Conservation (phyloP, 2,113 vertebrate genomes). For the Garra rufa region DNA sequence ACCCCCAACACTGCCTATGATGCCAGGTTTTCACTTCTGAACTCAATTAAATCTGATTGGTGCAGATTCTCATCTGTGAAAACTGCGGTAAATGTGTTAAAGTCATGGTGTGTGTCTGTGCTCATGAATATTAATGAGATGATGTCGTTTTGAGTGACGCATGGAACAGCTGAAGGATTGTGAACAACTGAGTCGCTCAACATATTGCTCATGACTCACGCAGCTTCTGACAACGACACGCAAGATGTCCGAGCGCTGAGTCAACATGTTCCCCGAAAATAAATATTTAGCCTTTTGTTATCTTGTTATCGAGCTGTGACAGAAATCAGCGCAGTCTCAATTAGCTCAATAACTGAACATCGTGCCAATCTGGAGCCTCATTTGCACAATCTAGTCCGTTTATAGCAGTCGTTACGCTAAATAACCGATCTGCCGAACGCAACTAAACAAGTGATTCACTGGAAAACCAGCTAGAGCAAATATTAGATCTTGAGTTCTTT, state of each 20-base stretch:
- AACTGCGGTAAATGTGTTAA: neutral
- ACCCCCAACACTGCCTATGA: no score
- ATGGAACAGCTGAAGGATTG: neutral
- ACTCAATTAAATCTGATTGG: neutral
- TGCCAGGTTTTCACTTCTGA: neutral
- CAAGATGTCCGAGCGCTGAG: conserved; percentile 26
- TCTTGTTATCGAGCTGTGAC: conserved; percentile 27
- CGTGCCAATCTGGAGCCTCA: neutral
- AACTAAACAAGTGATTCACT: neutral
- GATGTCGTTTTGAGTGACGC: neutral
- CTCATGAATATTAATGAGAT: conserved; percentile 36
- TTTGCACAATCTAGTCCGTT: neutral
- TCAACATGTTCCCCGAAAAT: conserved; percentile 25
- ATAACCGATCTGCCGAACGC: neutral
- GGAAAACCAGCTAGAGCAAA: neutral
- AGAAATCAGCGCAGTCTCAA: neutral
- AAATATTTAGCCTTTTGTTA: conserved; percentile 33
- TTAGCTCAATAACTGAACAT: neutral
- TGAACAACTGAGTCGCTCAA: neutral
- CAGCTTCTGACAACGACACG: conserved; percentile 1
- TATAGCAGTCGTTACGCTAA: neutral
- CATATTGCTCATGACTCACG: conserved; percentile 27
- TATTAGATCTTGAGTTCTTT: neutral
- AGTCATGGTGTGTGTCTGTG: no score
- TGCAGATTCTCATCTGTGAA: neutral